Percentiles rank a stretch among this genome's conserved stretches.
phyloP scores from a whole-genome alignment of 2,888 invertebrate genomes.

The Clivina fossor region DNA sequence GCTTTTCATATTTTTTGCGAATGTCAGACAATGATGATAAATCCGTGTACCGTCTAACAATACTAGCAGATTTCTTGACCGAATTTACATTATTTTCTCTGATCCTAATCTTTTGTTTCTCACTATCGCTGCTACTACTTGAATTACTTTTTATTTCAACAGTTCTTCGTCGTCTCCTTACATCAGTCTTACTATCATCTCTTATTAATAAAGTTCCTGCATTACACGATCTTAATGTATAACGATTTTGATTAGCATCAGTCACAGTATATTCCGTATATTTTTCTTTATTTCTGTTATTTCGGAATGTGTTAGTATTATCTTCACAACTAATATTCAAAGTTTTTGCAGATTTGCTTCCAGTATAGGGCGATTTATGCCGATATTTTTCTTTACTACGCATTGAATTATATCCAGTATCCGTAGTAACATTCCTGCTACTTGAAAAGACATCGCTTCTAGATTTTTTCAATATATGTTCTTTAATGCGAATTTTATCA shows the following conservation, averaged over 20 bases:
- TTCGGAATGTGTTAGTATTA: conserved; percentile 16
- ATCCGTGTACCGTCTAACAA: conserved; percentile 25
- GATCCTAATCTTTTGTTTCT: conserved; percentile 11
- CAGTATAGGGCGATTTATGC: conserved; percentile 5
- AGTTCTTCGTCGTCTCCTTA: conserved; percentile 45
- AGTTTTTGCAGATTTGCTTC: conserved; percentile 9
- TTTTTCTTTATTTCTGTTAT: conserved; percentile 14
- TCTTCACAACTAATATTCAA: background rate
- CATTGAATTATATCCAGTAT: background rate
- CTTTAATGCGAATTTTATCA: conserved; percentile 23
- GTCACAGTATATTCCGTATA: conserved; percentile 5
- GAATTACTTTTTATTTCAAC: conserved; percentile 20
- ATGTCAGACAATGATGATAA: conserved; percentile 19
- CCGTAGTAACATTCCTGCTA: background rate
- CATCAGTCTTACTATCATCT: conserved; percentile 53
- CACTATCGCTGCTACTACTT: conserved; percentile 24
- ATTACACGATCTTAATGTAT: conserved; percentile 52
- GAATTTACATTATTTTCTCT: conserved; percentile 2
- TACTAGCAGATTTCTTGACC: background rate
- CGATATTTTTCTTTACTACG: background rate
- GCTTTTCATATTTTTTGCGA: conserved; percentile 20
- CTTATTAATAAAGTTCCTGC: conserved; percentile 59
- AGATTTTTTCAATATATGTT: conserved; percentile 20
- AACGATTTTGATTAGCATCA: conserved; percentile 23
- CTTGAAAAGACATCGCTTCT: conserved; percentile 20